Evolutionary conservation across 2,797 vertebrate species (phyloP), one percentile per base, ranked within the genome.

Genomic region (Acomys russatus): DNA sequence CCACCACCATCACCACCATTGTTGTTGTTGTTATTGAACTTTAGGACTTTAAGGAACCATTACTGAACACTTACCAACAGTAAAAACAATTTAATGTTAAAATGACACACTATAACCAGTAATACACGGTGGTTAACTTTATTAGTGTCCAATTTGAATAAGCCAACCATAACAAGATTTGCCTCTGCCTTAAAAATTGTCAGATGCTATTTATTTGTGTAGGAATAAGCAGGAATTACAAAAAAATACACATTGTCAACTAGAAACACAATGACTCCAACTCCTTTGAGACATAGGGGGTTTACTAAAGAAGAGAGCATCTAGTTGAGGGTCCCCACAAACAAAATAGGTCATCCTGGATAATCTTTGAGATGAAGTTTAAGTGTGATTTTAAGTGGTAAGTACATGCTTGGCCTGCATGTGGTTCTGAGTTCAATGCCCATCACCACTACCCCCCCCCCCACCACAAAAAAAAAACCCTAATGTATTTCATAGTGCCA

Each of bases 141-240:
- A 76, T 96, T 90, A 93, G 49, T 78, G 18, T 33, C 95, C 18
- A 23, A 54, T 89, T 95, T 82, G 86, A 92, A 73, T 74, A 94
- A 79, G 38, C 78, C 78, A 96, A 80, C 86, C 90, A 30, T 89
- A 97, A 94, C 35, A 92, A 96, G 64, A 96, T 93, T 93, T 93
- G 17, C 51, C 51, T 95, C 33, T 93, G 88, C 30, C 70, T 95
- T 95, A 92, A 92, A 95, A 95, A 74, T 90, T 88, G 88, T 54
- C 90, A 88, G 85, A 64, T 91, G 92, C 74, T 91, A 56, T 90
- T 96, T 96, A 68, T 95, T 88, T 94, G 54, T 38, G 35, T 95
- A 71, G 28, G 22, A 86, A 76, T 77, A 87, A 89, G 15, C 33
- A 83, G 51, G 25, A 83, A 73, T 93, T 86, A 38, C n/a, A 66